Evolutionary conservation across 1,140 invertebrate genomes (phyloP).

Genomic region (Neodiprion lecontei): DNA sequence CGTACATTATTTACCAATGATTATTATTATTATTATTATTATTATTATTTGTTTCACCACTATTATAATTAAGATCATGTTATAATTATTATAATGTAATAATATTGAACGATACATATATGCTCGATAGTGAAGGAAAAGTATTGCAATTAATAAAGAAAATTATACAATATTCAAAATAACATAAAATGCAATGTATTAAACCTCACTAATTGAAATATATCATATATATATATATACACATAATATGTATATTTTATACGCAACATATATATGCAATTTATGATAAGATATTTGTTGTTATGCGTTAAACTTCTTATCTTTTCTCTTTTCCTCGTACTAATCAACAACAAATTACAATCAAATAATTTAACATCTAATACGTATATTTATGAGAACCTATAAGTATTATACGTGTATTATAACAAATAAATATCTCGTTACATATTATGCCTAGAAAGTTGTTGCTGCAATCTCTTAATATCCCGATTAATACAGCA

Average conservation of each 20-base stretch:
- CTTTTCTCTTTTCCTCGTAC: background rate
- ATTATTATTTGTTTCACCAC: background rate
- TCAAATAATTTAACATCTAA: background rate
- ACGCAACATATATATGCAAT: background rate
- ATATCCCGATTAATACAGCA: too few species aligned
- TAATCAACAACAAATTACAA: background rate
- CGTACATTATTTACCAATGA: background rate
- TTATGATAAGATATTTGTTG: background rate
- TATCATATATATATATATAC: too few species aligned
- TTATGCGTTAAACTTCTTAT: background rate
- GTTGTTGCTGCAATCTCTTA: too few species aligned
- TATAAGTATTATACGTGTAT: background rate
- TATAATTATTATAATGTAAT: too few species aligned
- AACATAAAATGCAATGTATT: background rate
- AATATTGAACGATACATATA: too few species aligned
- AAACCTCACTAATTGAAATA: too few species aligned
- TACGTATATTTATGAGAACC: background rate
- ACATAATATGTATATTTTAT: too few species aligned
- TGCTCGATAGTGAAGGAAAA: too few species aligned
- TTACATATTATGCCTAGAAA: background rate
- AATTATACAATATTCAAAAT: background rate
- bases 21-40: background rate
- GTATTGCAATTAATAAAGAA: background rate
- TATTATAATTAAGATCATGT: too few species aligned
- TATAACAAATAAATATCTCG: background rate